Evolutionary conservation across 2,888 invertebrate species (phyloP).

Genomic region (Cyaniris semiargus): DNA sequence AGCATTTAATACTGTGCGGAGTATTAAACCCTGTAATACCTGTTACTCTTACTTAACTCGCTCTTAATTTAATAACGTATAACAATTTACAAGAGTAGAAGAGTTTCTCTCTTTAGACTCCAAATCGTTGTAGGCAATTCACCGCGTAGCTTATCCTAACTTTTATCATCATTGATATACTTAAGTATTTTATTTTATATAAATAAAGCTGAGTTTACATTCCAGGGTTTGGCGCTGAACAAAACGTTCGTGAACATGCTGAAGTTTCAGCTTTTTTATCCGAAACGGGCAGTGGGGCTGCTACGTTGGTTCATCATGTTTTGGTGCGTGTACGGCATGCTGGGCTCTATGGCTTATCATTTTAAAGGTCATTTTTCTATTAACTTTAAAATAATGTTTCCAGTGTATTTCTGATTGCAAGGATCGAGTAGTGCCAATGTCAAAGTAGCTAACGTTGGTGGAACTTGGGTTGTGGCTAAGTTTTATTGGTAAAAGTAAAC

Average conservation of each 20-base stretch:
- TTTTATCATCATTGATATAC: neutral
- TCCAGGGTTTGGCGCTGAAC: slow-evolving; percentile 83
- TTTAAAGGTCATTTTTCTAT: slow-evolving; percentile 58
- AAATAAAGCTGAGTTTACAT: neutral
- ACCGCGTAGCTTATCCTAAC: neutral
- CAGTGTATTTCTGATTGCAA: neutral
- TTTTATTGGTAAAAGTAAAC: no score
- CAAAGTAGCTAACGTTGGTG: no score
- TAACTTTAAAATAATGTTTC: neutral
- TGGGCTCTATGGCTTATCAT: slow-evolving; percentile 54
- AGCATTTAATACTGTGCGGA: no score
- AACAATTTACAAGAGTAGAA: no score
- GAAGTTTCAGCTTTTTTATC: slow-evolving; percentile 80
- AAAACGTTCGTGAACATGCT: slow-evolving; percentile 84
- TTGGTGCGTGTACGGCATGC: slow-evolving; percentile 63
- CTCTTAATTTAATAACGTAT: no score
- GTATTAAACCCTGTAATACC: no score
- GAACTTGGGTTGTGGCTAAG: no score
- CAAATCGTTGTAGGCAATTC: neutral
- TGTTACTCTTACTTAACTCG: no score
- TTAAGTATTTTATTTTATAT: no score
- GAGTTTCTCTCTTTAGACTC: neutral
- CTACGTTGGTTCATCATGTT: slow-evolving; percentile 80
- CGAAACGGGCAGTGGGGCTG: slow-evolving; percentile 77
- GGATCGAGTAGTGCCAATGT: no score